These are phyloP conservation scores for Cherax quadricarinatus DNA, from an alignment of 1,140 invertebrate genomes.

Conservation along the genomic window DNA sequence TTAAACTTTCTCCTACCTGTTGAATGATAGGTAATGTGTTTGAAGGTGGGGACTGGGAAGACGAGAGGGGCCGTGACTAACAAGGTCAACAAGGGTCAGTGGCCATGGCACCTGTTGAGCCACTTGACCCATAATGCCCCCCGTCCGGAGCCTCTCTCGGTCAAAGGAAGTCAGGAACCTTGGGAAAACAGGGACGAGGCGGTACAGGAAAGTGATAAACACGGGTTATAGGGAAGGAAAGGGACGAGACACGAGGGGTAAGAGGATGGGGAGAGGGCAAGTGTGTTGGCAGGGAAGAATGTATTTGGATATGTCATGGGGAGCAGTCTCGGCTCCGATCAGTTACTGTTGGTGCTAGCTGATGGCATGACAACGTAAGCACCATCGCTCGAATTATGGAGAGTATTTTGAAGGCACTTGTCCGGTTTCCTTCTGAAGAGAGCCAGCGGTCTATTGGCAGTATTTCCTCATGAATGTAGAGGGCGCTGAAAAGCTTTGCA, in stretches of 20 bases:
- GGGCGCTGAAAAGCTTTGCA: too few species aligned
- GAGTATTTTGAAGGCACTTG: too few species aligned
- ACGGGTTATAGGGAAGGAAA: neutral
- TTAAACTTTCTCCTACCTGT: too few species aligned
- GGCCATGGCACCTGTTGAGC: constrained; percentile 15
- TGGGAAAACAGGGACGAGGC: neutral
- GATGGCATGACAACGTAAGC: too few species aligned
- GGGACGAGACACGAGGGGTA: neutral
- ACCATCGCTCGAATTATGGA: too few species aligned
- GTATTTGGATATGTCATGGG: neutral
- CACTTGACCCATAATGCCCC: constrained; percentile 8
- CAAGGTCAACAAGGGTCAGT: neutral
- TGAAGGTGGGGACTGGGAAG: too few species aligned
- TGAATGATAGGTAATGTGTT: too few species aligned
- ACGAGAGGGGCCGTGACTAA: neutral
- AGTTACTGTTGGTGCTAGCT: too few species aligned
- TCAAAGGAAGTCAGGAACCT: neutral
- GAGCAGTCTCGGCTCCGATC: too few species aligned
- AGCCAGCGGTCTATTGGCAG: too few species aligned
- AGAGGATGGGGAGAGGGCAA: neutral
- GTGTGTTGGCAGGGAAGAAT: neutral
- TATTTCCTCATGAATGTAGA: too few species aligned
- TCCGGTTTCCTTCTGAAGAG: too few species aligned
- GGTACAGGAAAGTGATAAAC: neutral
- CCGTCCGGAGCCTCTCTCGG: neutral